Conservation (phyloP, 1,140 invertebrate species). For the Trinorchestia longiramus region DNA sequence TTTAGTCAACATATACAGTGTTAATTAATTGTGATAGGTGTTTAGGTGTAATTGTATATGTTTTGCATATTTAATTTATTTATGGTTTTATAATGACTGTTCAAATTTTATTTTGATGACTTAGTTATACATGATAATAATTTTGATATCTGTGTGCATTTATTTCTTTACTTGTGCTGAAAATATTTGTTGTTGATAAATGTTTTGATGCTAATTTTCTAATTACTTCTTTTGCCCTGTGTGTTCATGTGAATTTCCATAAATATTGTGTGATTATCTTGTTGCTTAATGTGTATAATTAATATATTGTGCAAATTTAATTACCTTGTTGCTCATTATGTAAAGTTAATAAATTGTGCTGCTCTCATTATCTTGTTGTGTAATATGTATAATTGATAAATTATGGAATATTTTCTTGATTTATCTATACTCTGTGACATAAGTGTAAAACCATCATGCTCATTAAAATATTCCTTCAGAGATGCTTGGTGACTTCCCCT, state of each 20-base stretch:
- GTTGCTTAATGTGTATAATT: too few species aligned
- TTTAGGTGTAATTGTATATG: background rate
- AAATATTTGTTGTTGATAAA: too few species aligned
- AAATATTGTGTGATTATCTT: background rate
- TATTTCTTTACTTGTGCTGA: background rate
- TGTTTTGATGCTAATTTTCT: too few species aligned
- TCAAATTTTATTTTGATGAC: background rate
- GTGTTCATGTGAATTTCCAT: too few species aligned
- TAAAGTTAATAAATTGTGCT: background rate
- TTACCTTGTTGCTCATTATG: background rate
- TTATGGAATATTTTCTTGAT: too few species aligned
- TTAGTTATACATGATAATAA: background rate
- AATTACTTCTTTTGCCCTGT: too few species aligned
- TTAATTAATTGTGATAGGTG: background rate
- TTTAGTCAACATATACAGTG: background rate
- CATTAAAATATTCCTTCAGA: background rate
- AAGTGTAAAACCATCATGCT: too few species aligned
- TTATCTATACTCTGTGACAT: too few species aligned
- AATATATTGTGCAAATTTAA: background rate
- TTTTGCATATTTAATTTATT: background rate
- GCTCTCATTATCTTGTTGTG: background rate
- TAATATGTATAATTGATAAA: background rate
- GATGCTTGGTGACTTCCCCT: background rate
- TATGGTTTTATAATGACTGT: background rate
- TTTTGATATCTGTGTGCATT: background rate